Conservation (phyloP, 2,888 invertebrate species). For the Apamea sordens region DNA sequence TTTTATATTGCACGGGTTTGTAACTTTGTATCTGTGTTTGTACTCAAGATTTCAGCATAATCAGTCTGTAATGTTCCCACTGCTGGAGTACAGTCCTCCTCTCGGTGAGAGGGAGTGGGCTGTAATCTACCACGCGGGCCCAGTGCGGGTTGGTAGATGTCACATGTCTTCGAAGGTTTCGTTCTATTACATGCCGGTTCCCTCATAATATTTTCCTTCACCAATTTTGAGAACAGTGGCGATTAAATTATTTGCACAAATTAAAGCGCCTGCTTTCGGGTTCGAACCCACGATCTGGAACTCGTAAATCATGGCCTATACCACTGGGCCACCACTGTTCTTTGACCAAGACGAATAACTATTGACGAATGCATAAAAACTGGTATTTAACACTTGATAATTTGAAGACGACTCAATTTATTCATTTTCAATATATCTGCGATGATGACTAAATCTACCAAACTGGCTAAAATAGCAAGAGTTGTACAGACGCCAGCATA, state of each 20-base stretch:
- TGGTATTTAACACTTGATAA: background rate
- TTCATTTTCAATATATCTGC: background rate
- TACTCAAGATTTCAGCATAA: background rate
- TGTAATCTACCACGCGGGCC: background rate
- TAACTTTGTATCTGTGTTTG: too few species aligned
- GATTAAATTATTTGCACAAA: too few species aligned
- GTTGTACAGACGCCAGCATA: background rate
- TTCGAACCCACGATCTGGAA: too few species aligned
- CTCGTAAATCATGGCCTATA: too few species aligned
- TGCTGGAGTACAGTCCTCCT: background rate
- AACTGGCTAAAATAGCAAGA: background rate
- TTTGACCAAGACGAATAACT: too few species aligned
- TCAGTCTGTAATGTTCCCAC: background rate
- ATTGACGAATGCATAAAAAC: too few species aligned
- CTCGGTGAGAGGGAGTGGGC: background rate
- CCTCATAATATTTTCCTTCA: too few species aligned
- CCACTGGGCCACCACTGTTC: too few species aligned
- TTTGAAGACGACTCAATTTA: background rate
- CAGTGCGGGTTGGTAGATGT: background rate
- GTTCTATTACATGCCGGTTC: too few species aligned
- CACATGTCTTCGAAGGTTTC: background rate
- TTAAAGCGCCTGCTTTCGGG: too few species aligned
- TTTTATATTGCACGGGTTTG: constrained; percentile 14
- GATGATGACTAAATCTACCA: background rate
- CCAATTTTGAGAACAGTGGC: too few species aligned